phyloP scores from a whole-genome alignment of 2,113 vertebrate genomes.

The Apodemus sylvaticus region DNA sequence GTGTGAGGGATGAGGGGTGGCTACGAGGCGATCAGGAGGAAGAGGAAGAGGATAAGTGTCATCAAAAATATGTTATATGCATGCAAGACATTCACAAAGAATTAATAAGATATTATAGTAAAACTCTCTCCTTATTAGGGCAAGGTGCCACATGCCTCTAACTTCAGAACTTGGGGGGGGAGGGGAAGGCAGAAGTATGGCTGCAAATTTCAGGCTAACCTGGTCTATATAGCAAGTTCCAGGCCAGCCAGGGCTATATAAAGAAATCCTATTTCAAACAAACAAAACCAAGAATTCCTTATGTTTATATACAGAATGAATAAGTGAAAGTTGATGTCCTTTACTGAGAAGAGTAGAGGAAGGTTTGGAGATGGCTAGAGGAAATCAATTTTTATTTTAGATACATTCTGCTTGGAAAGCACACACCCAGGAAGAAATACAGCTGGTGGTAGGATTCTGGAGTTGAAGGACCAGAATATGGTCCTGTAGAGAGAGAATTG shows the following conservation, averaged over 20 bases:
- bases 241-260: background rate
- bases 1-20: background rate
- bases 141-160: background rate
- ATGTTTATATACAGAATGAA: background rate
- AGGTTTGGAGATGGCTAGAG: background rate
- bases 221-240: background rate
- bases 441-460: background rate
- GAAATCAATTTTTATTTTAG: conserved; percentile 15
- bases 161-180: too few relatives aligned
- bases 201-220: background rate
- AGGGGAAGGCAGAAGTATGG: background rate
- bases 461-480: background rate
- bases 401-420: background rate
- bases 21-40: background rate
- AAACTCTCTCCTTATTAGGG: background rate
- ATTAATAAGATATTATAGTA: background rate
- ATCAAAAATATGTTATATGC: background rate
- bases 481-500: background rate
- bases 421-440: background rate
- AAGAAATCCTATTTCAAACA: background rate
- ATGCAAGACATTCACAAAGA: background rate
- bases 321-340: background rate
- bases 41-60: background rate
- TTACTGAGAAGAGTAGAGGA: background rate
- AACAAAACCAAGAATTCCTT: background rate